A percentile compares a stretch with the other conserved stretches of the same genome.
Evolutionary conservation across 2,797 vertebrate genomes (phyloP).

Genomic region (Xerus rutilus): DNA sequence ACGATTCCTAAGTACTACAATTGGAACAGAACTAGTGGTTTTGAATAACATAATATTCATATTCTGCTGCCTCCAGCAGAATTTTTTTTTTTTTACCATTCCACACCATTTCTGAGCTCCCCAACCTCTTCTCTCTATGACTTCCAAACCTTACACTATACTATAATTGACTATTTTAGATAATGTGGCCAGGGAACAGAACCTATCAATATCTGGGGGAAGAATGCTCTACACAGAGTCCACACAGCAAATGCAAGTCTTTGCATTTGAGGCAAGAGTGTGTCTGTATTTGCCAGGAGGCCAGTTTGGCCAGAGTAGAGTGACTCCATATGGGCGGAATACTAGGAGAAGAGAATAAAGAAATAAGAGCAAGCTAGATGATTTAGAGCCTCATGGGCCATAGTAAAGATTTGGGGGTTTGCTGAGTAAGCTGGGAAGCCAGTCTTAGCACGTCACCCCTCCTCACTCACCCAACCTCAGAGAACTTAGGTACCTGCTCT

Average conservation of each 20-base stretch:
- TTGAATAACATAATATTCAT: background rate
- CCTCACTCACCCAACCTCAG: background rate
- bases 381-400: background rate
- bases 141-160: background rate
- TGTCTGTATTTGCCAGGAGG: background rate
- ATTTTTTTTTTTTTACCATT: background rate
- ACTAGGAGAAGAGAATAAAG: background rate
- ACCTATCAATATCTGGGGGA: background rate
- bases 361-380: background rate
- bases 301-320: background rate
- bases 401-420: background rate
- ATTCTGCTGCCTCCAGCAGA: background rate
- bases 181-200: background rate
- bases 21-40: background rate
- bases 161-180: constrained; percentile 43
- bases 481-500: constrained; percentile 91
- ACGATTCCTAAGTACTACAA: background rate
- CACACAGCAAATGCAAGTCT: background rate
- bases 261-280: background rate
- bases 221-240: background rate
- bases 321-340: background rate
- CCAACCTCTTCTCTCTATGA: background rate
- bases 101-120: background rate
- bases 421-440: background rate
- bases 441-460: background rate